Evolutionary conservation across 64 coral and sea anemone genomes (phyloP).

Genomic region (Cladopsammia gracilis): DNA sequence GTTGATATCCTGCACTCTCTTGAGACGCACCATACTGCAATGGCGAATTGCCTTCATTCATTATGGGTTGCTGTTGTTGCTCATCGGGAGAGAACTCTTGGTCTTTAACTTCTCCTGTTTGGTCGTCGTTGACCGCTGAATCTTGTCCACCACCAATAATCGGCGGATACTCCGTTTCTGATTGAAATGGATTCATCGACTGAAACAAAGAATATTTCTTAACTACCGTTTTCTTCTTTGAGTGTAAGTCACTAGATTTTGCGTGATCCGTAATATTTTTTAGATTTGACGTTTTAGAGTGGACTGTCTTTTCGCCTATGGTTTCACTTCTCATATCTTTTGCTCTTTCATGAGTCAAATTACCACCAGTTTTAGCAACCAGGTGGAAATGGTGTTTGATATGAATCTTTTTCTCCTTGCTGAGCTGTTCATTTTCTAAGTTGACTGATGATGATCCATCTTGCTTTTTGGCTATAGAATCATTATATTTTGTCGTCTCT

Average conservation of each 20-base stretch:
- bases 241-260: background rate
- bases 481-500: background rate
- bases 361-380: background rate
- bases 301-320: background rate
- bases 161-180: background rate
- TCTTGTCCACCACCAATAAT: constrained; percentile 1
- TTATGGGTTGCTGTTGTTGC: background rate
- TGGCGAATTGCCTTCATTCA: background rate
- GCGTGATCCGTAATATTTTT: background rate
- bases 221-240: constrained; percentile 20
- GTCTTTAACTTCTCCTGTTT: background rate
- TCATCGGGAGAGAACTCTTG: background rate
- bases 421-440: background rate
- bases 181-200: constrained; percentile 1
- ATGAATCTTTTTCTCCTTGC: background rate
- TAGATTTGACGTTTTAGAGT: constrained; percentile 19
- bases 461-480: background rate
- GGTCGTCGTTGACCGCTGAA: background rate
- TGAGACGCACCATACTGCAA: background rate
- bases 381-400: background rate
- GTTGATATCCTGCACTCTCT: constrained; percentile 14
- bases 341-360: background rate
- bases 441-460: background rate
- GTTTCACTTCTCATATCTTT: background rate
- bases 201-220: constrained; percentile 47